Evolutionary conservation across 1,140 invertebrate species (phyloP).

Genomic region (Goniozus legneri): DNA sequence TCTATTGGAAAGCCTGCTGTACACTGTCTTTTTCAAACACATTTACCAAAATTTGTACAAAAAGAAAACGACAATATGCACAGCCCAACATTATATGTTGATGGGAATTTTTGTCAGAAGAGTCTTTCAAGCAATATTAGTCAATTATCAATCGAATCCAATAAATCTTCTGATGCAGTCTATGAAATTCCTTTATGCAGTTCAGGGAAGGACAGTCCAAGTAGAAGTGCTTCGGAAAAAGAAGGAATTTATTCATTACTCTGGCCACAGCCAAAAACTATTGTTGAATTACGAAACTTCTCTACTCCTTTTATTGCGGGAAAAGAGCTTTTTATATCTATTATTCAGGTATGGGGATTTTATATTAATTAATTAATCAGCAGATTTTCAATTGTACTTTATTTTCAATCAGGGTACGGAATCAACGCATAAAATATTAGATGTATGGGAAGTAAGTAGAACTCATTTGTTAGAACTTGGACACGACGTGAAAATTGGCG

Average conservation of each 20-base stretch:
- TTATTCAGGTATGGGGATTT: slow-evolving; percentile 42
- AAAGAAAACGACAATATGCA: slow-evolving; percentile 42
- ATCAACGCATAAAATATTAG: slow-evolving; percentile 54
- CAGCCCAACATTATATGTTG: slow-evolving; percentile 30
- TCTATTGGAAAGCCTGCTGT: slow-evolving; percentile 52
- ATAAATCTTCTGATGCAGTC: slow-evolving; percentile 42
- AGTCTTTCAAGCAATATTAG: slow-evolving; percentile 41
- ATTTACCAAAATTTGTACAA: slow-evolving; percentile 28
- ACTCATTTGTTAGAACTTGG: slow-evolving; percentile 50
- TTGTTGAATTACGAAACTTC: slow-evolving; percentile 55
- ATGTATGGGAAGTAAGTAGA: slow-evolving; percentile 56
- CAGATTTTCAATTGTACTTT: neutral
- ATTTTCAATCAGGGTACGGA: slow-evolving; percentile 35
- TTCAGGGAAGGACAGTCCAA: slow-evolving; percentile 36
- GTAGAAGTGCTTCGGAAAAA: slow-evolving; percentile 28
- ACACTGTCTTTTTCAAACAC: slow-evolving; percentile 44
- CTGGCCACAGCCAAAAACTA: slow-evolving; percentile 63
- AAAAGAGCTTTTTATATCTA: slow-evolving; percentile 54
- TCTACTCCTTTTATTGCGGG: slow-evolving; percentile 52
- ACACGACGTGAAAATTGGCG: slow-evolving; percentile 52
- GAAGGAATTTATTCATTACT: slow-evolving; percentile 48
- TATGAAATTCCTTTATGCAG: slow-evolving; percentile 39
- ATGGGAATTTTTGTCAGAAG: slow-evolving; percentile 40
- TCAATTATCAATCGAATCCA: slow-evolving; percentile 46
- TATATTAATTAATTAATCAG: neutral